phyloP scores from a whole-genome alignment of 2,113 vertebrate genomes.

The Rafetus swinhoei region DNA sequence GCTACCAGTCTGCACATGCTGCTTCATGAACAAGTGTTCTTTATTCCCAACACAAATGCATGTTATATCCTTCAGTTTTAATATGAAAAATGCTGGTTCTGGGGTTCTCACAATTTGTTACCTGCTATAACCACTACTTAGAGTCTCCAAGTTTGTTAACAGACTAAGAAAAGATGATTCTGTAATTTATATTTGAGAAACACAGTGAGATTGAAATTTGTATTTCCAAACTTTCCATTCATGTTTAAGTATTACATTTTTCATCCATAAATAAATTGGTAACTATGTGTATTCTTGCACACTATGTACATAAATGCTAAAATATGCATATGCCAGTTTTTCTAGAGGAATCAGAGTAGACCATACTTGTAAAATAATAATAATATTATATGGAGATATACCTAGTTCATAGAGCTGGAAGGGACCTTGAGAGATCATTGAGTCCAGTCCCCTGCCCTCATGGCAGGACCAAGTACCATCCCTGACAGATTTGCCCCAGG shows the following conservation, averaged over 20 bases:
- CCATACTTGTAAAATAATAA: background rate
- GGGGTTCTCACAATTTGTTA: background rate
- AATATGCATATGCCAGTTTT: background rate
- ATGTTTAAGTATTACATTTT: background rate
- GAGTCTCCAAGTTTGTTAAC: background rate
- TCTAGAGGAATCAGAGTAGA: background rate
- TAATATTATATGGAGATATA: too few relatives aligned
- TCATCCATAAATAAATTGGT: background rate
- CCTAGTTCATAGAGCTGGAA: too few relatives aligned
- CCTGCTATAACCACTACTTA: background rate
- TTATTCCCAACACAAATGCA: background rate
- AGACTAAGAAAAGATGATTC: background rate
- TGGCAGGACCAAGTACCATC: too few relatives aligned
- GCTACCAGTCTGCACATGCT: background rate
- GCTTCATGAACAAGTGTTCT: background rate
- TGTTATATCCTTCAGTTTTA: background rate
- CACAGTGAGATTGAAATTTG: background rate
- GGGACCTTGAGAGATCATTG: too few relatives aligned
- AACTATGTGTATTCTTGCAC: background rate
- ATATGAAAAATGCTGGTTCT: background rate
- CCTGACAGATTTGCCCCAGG: too few relatives aligned
- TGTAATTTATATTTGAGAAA: background rate
- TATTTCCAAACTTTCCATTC: background rate
- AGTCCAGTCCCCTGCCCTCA: too few relatives aligned
- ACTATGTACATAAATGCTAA: background rate